phyloP scores from a whole-genome alignment of 1,140 invertebrate genomes.

The Sycobia sp. region DNA sequence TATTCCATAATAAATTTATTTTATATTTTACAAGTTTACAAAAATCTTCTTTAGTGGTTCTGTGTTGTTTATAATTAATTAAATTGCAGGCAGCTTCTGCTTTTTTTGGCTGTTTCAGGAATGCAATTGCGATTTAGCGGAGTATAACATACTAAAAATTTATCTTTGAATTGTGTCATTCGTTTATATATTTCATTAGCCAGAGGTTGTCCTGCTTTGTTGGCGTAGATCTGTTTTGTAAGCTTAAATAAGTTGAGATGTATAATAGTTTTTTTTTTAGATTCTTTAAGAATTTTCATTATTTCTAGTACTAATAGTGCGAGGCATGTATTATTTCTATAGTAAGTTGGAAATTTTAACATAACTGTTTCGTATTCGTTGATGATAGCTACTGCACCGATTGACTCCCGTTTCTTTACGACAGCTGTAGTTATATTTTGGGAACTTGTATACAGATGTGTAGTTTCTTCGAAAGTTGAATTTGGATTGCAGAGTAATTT shows the following conservation, averaged over 20 bases:
- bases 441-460: no score
- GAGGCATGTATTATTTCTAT: neutral
- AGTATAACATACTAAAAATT: no score
- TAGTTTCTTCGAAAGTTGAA: no score
- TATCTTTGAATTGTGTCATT: neutral
- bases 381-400: no score
- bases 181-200: neutral
- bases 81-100: no score
- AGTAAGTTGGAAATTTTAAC: neutral
- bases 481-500: neutral
- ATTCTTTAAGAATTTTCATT: neutral
- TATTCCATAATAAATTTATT: neutral
- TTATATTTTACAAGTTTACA: neutral
- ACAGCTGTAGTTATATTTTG: neutral
- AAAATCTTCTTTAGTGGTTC: neutral
- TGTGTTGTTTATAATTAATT: neutral
- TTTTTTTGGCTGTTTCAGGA: neutral
- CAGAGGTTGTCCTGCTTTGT: neutral
- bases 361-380: neutral
- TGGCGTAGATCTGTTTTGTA: neutral
- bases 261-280: neutral
- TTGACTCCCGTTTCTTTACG: no score
- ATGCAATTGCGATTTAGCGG: neutral
- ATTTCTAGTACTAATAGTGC: neutral
- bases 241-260: neutral